These are phyloP conservation scores for Eurytoma californica DNA, from an alignment of 2,888 invertebrate species.

Conservation along the genomic window DNA sequence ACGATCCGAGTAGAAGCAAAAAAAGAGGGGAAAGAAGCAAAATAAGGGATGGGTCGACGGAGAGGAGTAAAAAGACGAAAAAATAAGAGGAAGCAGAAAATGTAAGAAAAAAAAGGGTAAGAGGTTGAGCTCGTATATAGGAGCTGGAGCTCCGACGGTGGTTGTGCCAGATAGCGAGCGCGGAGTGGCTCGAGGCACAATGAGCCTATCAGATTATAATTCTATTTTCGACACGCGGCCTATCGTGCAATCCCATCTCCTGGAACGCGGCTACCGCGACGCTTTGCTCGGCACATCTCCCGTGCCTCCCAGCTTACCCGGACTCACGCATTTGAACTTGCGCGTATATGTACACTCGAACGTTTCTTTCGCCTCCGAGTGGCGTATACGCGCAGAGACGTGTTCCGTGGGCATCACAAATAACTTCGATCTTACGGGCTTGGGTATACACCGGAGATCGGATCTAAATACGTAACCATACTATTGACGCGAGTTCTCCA, in stretches of 20 bases:
- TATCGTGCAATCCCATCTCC: slow-evolving; percentile 74
- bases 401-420: slow-evolving; percentile 28
- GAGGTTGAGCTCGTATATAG: slow-evolving; percentile 13
- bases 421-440: slow-evolving; percentile 1
- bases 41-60: slow-evolving; percentile 4
- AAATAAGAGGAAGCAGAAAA: neutral
- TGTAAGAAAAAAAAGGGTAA: neutral
- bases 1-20: neutral
- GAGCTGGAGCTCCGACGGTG: slow-evolving; percentile 60
- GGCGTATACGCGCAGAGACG: neutral
- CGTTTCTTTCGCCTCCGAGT: neutral
- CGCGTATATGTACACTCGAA: neutral
- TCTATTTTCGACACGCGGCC: slow-evolving; percentile 74
- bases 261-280: slow-evolving; percentile 67
- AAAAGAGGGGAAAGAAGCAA: neutral
- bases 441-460: slow-evolving; percentile 12
- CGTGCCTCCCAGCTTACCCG: slow-evolving; percentile 8
- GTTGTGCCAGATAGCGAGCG: slow-evolving; percentile 68
- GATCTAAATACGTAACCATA: slow-evolving; percentile 24
- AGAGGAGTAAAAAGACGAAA: neutral
- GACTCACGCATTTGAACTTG: neutral
- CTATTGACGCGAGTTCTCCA: slow-evolving; percentile 5
- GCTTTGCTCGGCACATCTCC: slow-evolving; percentile 32
- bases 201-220: slow-evolving; percentile 75
- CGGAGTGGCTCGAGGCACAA: slow-evolving; percentile 72